A percentile compares a stretch with the other conserved stretches of the same genome.
These are phyloP conservation scores for Astreopora myriophthalma DNA, from an alignment of 64 coral and sea anemone genomes.

Conservation along the genomic window DNA sequence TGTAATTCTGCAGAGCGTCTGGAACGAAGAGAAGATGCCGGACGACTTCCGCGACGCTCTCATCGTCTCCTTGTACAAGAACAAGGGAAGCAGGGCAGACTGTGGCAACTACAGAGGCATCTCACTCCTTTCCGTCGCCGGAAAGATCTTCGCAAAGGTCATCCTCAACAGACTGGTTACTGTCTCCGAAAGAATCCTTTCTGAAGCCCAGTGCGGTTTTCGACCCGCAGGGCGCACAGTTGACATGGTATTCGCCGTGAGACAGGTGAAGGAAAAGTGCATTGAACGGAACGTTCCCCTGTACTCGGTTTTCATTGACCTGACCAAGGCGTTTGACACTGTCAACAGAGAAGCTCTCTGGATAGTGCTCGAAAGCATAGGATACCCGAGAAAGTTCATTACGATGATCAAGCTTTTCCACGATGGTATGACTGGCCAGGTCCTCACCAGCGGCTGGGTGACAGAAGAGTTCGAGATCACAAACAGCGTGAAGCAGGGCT, in stretches of 20 bases:
- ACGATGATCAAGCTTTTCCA: neutral
- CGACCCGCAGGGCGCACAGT: neutral
- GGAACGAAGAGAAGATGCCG: constrained; percentile 56
- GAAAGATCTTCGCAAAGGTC: constrained; percentile 49
- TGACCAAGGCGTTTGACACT: neutral
- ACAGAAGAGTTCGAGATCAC: neutral
- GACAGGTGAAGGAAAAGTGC: neutral
- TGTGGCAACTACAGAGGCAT: constrained; percentile 59
- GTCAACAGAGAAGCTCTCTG: neutral
- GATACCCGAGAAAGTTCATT: neutral
- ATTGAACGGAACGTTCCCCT: neutral
- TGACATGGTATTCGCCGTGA: constrained; percentile 3
- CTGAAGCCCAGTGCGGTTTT: constrained; percentile 1
- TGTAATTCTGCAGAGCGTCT: constrained; percentile 38
- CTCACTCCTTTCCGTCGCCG: constrained; percentile 37
- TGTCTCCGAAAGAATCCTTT: neutral
- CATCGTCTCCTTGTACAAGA: constrained; percentile 63
- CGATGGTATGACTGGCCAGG: neutral
- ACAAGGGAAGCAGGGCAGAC: constrained; percentile 36
- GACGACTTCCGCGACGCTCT: constrained; percentile 45
- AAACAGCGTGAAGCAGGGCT: neutral
- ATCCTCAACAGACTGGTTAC: neutral
- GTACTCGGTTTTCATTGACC: neutral
- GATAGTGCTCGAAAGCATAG: neutral
- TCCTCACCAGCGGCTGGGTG: neutral